Evolutionary conservation across 2,113 vertebrate species (phyloP), one percentile per base, ranked within the genome.

Genomic region (human (Homo sapiens)): DNA sequence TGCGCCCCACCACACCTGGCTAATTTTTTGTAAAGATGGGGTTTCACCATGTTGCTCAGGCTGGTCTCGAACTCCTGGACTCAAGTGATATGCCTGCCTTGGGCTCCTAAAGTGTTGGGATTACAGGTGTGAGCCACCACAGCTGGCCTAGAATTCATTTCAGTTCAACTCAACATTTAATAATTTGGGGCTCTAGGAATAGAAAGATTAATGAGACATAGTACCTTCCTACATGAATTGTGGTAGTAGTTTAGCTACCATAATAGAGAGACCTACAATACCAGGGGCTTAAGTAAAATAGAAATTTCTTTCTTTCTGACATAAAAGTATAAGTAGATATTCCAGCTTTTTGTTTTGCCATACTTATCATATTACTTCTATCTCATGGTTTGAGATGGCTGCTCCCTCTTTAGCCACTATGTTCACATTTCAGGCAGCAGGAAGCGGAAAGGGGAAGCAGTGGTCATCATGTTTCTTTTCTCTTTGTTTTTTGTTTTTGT

Each of bases 91-190:
- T 64, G 25, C 27, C 61, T 64, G 11, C 27, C 61, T 30, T 64
- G 12, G 61, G 27, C 61, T 64, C 12, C 61, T 30, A 64, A 32
- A 64, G 27, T 30, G 27, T 64, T 64, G 61, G 61, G 61, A 64
- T 32, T 64, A 64, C 12, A 64, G 27, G 61, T 64, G 27, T 64
- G 61, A 32, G 27, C 12, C 61, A 13, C 61, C 27, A 32, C 61
- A 32, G 30, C 30, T 64, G 61, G 61, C 61, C 35, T 30, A 38
- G n/a, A 80, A 68, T 90, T 64, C 22, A 90, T 4, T 96, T 94
- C 43, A 95, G 55, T 80, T 86, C 55, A 92, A 27, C 72, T 89
- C 43, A 95, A 89, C 43, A 73, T 80, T 72, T 90, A 95, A 80
- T 85, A 70, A 85, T 89, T 35, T 17, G 90, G 22, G 45, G 18